These are phyloP conservation scores for Nothoprocta pentlandii DNA, from an alignment of 2,113 vertebrate species.

Conservation along the genomic window DNA sequence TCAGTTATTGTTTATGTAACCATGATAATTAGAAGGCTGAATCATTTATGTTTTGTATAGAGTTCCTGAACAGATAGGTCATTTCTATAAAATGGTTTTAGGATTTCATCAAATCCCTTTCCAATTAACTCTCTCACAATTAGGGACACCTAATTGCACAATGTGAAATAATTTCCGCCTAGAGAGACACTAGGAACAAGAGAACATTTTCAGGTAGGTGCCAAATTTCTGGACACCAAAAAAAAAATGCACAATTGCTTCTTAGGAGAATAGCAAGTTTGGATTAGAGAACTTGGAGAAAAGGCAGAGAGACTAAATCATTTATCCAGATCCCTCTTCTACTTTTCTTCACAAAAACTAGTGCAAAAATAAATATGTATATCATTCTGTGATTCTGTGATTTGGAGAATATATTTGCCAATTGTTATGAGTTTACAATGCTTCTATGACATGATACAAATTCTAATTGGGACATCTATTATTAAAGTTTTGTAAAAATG, in stretches of 20 bases:
- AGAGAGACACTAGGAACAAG: neutral
- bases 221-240: neutral
- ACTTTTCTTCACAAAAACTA: neutral
- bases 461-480: neutral
- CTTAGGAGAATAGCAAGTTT: neutral
- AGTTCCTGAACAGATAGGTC: neutral
- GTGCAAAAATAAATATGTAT: neutral
- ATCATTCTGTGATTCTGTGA: neutral
- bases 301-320: neutral
- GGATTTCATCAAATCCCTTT: neutral
- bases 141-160: neutral
- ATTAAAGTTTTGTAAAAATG: neutral
- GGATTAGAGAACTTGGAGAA: neutral
- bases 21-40: neutral
- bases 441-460: neutral
- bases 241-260: neutral
- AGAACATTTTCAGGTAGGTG: neutral
- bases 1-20: neutral
- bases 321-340: neutral
- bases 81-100: neutral
- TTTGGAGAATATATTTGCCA: neutral
- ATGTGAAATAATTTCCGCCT: neutral
- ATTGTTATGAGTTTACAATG: neutral
- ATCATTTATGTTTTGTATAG: neutral
- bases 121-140: neutral